Percentiles rank a stretch among this genome's conserved stretches.
Conservation (phyloP, 2,888 invertebrate species). For the Fabriciana adippe region DNA sequence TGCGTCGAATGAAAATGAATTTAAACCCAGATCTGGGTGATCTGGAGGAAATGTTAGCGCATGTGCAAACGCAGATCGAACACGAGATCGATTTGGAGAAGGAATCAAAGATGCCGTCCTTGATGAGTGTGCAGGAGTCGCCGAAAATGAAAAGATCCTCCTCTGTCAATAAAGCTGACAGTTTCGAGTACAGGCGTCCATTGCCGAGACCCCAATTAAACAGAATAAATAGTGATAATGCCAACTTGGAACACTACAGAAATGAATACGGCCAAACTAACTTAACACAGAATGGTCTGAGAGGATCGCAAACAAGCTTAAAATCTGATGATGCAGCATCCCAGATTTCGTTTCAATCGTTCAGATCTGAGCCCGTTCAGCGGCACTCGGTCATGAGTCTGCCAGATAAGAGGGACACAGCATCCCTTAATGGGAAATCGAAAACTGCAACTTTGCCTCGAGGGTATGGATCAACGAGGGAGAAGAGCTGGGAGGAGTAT, state of each 20-base stretch:
- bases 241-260: slow-evolving; percentile 49
- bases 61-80: slow-evolving; percentile 74
- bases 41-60: slow-evolving; percentile 76
- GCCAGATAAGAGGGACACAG: slow-evolving; percentile 60
- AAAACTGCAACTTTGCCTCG: slow-evolving; percentile 70
- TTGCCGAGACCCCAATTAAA: slow-evolving; percentile 54
- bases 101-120: slow-evolving; percentile 65
- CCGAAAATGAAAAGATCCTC: slow-evolving; percentile 62
- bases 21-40: slow-evolving; percentile 75
- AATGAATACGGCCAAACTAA: slow-evolving; percentile 56
- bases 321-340: slow-evolving; percentile 67
- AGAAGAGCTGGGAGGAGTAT: slow-evolving; percentile 76
- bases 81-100: slow-evolving; percentile 73
- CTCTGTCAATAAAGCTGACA: slow-evolving; percentile 59
- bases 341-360: slow-evolving; percentile 65
- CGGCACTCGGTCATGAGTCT: slow-evolving; percentile 64
- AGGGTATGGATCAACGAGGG: slow-evolving; percentile 69
- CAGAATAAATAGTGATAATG: slow-evolving; percentile 51
- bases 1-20: slow-evolving; percentile 69
- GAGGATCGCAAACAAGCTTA: slow-evolving; percentile 63
- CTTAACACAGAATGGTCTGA: slow-evolving; percentile 50
- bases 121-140: slow-evolving; percentile 67
- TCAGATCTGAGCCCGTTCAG: slow-evolving; percentile 66
- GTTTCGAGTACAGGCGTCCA: slow-evolving; percentile 55
- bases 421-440: slow-evolving; percentile 59